Percentiles rank a stretch among this genome's conserved stretches.
Evolutionary conservation across 2,113 vertebrate genomes (phyloP).

Genomic region (Plectropomus leopardus): DNA sequence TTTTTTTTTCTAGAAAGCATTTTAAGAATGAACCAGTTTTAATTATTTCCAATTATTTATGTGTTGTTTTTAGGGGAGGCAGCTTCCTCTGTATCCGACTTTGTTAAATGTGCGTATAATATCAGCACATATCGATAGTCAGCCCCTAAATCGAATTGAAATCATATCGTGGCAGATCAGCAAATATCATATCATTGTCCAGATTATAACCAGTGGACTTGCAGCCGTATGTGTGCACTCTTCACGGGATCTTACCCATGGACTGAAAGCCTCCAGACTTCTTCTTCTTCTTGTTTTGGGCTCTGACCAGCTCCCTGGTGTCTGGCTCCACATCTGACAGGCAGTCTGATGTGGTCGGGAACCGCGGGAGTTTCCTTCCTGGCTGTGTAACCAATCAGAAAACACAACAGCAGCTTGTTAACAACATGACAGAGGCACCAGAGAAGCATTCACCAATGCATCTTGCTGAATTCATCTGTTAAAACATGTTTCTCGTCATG

Average conservation of each 20-base stretch:
- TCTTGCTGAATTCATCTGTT: background rate
- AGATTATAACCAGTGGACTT: background rate
- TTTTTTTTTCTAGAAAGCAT: too few species aligned
- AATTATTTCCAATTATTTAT: too few species aligned
- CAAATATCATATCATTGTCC: too few species aligned
- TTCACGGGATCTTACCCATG: slow-evolving; percentile 88
- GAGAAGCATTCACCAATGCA: background rate
- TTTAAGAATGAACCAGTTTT: too few species aligned
- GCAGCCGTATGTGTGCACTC: background rate
- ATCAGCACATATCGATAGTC: too few species aligned
- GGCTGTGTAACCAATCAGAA: slow-evolving; percentile 57
- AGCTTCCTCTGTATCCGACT: too few species aligned
- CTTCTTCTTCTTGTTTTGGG: slow-evolving; percentile 98
- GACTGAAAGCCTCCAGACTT: slow-evolving; percentile 99
- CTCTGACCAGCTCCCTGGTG: slow-evolving; percentile 90
- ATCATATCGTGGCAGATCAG: too few species aligned
- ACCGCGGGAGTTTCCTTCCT: slow-evolving; percentile 79
- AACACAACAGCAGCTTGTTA: background rate
- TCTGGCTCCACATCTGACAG: slow-evolving; percentile 91
- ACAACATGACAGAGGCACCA: background rate
- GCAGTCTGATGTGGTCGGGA: slow-evolving; percentile 83
- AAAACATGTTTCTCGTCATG: background rate
- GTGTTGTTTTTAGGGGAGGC: too few species aligned
- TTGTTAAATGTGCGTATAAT: too few species aligned
- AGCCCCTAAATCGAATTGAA: too few species aligned